Conservation (phyloP, 1,140 invertebrate genomes). For the Euborellia annulipes region DNA sequence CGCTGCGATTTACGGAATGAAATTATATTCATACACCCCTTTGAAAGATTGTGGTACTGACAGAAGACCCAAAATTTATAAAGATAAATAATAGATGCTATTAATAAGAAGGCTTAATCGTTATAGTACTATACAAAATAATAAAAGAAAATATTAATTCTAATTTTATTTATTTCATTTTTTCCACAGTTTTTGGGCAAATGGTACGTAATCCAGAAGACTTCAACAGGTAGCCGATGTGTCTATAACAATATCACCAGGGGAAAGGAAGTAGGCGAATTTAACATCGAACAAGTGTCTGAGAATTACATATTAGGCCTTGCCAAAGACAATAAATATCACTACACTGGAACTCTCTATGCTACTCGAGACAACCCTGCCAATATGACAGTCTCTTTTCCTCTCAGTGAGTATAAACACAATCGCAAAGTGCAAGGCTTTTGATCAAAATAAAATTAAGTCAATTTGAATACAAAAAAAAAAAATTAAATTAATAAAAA, state of each 20-base stretch:
- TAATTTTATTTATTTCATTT: slow-evolving; percentile 13
- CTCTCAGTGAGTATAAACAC: slow-evolving; percentile 50
- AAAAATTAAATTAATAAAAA: background rate
- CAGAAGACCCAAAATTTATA: no score
- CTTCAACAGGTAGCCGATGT: slow-evolving; percentile 60
- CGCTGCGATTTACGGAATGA: no score
- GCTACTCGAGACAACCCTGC: slow-evolving; percentile 44
- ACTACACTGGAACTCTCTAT: slow-evolving; percentile 53
- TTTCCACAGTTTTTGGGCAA: slow-evolving; percentile 51
- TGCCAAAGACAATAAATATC: slow-evolving; percentile 55
- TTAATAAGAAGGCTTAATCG: no score
- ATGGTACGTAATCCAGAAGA: slow-evolving; percentile 74
- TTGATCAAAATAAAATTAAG: slow-evolving; percentile 6
- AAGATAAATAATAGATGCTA: no score
- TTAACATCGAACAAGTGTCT: slow-evolving; percentile 51
- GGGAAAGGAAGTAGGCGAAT: slow-evolving; percentile 47
- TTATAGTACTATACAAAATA: no score
- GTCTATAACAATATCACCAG: slow-evolving; percentile 61
- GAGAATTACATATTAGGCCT: slow-evolving; percentile 43
- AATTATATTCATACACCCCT: no score
- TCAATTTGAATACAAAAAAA: background rate
- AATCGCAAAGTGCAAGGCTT: no score
- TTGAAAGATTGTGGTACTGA: no score
- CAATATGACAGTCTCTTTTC: slow-evolving; percentile 57
- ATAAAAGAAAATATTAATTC: no score